Base-by-base conservation (phyloP, 2,888 invertebrate species). In the Portevinia maculata region DNA sequence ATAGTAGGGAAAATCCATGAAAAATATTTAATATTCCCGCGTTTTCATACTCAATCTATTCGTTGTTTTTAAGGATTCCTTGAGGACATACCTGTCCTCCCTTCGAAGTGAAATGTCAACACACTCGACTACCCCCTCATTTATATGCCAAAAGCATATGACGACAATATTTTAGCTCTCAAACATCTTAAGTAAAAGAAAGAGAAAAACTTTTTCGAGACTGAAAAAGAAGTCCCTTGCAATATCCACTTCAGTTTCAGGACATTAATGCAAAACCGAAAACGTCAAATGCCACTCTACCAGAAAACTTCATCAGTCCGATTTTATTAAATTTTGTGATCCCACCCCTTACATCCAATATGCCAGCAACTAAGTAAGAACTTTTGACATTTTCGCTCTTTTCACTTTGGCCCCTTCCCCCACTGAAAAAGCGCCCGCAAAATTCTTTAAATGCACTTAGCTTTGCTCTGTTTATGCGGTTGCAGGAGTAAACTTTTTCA, bases 261-360 rank as follows among this genome's bases (percentile, higher is more conserved):
- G 75, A 69, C 17, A 69, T 73, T 65, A 39, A 30, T n/a, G 52
- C 17, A 17, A 41, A 50, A 62, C 34, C 37, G 11, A 69, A 50
- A 55, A 62, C 64, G 67, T 79, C 74, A 74, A 57, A 57, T 74
- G 39, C 50, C 62, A 64, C 70, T 70, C 57, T 70, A 5, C 15
- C 46, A 48, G 9, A 34, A 75, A 81, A 70, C 44, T 75, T 64
- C 52, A 19, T 64, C 28, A 46, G 75, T 69, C 55, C 50, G 39
- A 52, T 69, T 79, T 81, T 81, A 81, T 75, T 81, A 70, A 75
- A 81, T 81, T 70, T 69, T 60, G 52, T 75, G 55, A 67, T 17
- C 8, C 44, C 44, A 37, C 48, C 37, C 50, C 32, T 30, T 6
- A 19, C 6, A 11, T n/a, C n/a, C n/a, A n/a, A n/a, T 39, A 28